Base-by-base conservation (phyloP, 1,140 invertebrate genomes). In the Saxidomus purpurata region DNA sequence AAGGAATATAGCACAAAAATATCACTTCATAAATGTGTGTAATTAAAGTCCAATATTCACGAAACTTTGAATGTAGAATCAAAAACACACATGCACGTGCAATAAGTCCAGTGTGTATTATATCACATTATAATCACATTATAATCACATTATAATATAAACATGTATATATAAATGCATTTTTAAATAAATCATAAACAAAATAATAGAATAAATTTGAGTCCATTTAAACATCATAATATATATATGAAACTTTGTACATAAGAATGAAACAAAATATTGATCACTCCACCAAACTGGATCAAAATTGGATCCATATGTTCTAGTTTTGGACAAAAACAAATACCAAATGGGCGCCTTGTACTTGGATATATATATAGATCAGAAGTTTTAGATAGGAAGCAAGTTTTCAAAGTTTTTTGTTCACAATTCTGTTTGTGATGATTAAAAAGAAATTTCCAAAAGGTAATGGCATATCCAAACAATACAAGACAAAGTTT, bases 341-440 rank as follows among this genome's bases (percentile, higher is more conserved):
- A 81, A 88, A 88, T 88, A 88, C 86, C 86, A 81, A 88, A 36
- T 88, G 86, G 86, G 76, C 81, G 86, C 59, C 86, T 76, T 80
- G 77, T 71, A 79, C 47, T 34, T 40, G 86, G 86, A 88, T 88
- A 88, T 87, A 52, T 76, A 49, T 28, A 84, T n/a, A n/a, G n/a
- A n/a, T n/a, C n/a, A n/a, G n/a, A n/a, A n/a, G n/a, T n/a, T n/a
- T n/a, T n/a, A n/a, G n/a, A n/a, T n/a, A n/a, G n/a, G n/a, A n/a
- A n/a, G n/a, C n/a, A n/a, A n/a, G n/a, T n/a, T n/a, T n/a, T n/a
- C n/a, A n/a, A n/a, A n/a, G n/a, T n/a, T n/a, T n/a, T n/a, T n/a
- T n/a, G n/a, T n/a, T n/a, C n/a, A n/a, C n/a, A n/a, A n/a, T n/a
- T n/a, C n/a, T n/a, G n/a, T n/a, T 43, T 43, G 43, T 43, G 69